These are phyloP conservation scores for Hypomecis atomaria DNA, from an alignment of 2,888 invertebrate genomes.

Conservation along the genomic window DNA sequence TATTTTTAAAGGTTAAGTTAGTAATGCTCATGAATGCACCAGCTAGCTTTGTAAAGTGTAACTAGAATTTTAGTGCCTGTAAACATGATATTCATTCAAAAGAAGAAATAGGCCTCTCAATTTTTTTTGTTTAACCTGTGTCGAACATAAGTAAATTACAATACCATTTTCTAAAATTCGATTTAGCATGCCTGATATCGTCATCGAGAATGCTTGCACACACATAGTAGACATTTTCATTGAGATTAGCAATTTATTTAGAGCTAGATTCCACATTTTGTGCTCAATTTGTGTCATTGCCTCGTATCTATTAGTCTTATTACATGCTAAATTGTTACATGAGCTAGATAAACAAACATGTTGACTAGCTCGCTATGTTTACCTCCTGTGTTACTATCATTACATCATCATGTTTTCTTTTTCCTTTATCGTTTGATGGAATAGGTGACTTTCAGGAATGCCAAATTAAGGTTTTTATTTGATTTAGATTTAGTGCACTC, in stretches of 20 bases:
- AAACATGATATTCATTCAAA: no score
- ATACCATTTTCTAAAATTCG: no score
- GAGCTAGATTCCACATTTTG: slow-evolving; percentile 7
- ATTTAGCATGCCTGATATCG: no score
- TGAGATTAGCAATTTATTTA: background rate
- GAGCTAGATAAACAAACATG: slow-evolving; percentile 34
- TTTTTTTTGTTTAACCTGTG: no score
- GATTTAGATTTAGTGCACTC: slow-evolving; percentile 13
- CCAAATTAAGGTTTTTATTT: slow-evolving; percentile 7
- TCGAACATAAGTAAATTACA: no score
- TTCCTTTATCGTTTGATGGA: slow-evolving; percentile 18
- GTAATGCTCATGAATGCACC: no score
- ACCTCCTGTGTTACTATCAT: slow-evolving; percentile 10
- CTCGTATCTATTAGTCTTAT: slow-evolving; percentile 33
- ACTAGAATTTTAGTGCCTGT: no score
- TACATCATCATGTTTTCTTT: slow-evolving; percentile 12
- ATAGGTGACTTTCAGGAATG: slow-evolving; percentile 13
- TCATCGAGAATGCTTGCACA: no score
- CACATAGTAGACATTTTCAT: background rate
- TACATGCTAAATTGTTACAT: slow-evolving; percentile 44
- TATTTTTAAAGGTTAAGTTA: no score
- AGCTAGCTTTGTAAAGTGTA: no score
- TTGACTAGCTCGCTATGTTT: slow-evolving; percentile 18
- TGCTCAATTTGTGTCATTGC: slow-evolving; percentile 46
- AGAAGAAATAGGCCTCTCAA: no score